Evolutionary conservation across 2,113 vertebrate species (phyloP).

Genomic region (Scytalopus superciliaris): DNA sequence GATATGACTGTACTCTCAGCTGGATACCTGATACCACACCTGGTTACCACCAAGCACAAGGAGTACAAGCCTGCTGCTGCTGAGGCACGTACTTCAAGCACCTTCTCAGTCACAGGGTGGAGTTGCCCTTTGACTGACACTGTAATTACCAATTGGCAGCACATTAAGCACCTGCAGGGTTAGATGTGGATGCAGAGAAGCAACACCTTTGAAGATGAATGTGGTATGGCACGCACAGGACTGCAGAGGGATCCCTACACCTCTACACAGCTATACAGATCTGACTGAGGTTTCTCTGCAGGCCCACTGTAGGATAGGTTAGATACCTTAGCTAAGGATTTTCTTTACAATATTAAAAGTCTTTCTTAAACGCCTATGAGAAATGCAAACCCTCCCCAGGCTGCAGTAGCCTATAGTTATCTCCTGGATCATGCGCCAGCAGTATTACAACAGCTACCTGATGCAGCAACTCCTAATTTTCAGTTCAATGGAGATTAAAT

Average conservation of each 20-base stretch:
- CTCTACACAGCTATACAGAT: neutral
- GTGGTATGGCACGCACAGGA: neutral
- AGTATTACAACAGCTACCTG: neutral
- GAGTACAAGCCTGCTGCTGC: neutral
- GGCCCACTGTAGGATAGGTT: neutral
- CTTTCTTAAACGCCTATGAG: neutral
- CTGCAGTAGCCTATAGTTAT: neutral
- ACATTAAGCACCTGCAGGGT: neutral
- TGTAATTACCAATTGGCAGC: neutral
- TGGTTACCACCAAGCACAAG: fast-evolving
- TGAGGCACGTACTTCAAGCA: neutral
- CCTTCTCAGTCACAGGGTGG: neutral
- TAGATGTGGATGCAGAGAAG: neutral
- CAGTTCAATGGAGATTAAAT: neutral
- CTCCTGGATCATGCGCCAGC: neutral
- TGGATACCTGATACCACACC: neutral
- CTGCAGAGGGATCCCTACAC: neutral
- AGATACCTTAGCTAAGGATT: neutral
- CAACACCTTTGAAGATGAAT: neutral
- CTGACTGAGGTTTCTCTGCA: neutral
- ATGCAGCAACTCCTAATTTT: neutral
- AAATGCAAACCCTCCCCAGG: neutral
- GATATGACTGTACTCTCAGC: neutral
- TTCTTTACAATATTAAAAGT: neutral
- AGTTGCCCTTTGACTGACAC: neutral